Conservation (phyloP, 1,140 invertebrate species). For the Arctopsyche grandis region DNA sequence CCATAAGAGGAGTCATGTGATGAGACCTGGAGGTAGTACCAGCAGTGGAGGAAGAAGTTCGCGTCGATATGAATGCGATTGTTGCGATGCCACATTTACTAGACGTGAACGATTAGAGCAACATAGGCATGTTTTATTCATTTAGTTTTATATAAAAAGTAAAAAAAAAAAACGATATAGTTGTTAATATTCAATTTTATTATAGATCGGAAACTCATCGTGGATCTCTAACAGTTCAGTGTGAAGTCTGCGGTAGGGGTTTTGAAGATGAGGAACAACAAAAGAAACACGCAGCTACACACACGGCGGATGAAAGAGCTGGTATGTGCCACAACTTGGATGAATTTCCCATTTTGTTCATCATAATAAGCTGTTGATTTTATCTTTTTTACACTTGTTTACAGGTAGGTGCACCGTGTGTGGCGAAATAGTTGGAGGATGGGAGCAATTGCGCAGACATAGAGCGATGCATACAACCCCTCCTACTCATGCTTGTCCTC, state of each 20-base stretch:
- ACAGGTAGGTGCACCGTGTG: conserved; percentile 60
- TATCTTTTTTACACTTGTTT: not conserved
- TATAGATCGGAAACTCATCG: conserved; percentile 61
- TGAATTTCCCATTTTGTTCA: not conserved
- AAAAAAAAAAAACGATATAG: not conserved
- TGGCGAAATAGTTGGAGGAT: conserved; percentile 58
- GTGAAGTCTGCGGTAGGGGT: conserved; percentile 63
- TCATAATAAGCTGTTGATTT: not conserved
- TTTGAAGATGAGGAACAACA: conserved; percentile 64
- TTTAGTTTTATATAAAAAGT: not conserved
- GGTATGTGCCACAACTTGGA: conserved; percentile 53
- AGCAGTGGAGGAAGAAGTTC: conserved; percentile 55
- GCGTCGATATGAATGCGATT: conserved; percentile 63
- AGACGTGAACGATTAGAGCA: conserved; percentile 62
- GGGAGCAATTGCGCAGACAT: conserved; percentile 61
- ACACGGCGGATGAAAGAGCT: conserved; percentile 62
- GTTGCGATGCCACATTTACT: conserved; percentile 62
- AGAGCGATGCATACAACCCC: conserved; percentile 51
- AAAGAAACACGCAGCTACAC: conserved; percentile 59
- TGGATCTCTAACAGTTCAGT: conserved; percentile 62
- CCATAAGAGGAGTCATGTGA: conserved; percentile 60
- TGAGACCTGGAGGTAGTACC: conserved; percentile 57
- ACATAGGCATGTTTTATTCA: conserved; percentile 57
- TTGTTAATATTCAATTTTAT: conserved; percentile 8
- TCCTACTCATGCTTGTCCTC: conserved; percentile 60